Evolutionary conservation across 2,113 vertebrate species (phyloP).

Genomic region (Aleadryas rufinucha): DNA sequence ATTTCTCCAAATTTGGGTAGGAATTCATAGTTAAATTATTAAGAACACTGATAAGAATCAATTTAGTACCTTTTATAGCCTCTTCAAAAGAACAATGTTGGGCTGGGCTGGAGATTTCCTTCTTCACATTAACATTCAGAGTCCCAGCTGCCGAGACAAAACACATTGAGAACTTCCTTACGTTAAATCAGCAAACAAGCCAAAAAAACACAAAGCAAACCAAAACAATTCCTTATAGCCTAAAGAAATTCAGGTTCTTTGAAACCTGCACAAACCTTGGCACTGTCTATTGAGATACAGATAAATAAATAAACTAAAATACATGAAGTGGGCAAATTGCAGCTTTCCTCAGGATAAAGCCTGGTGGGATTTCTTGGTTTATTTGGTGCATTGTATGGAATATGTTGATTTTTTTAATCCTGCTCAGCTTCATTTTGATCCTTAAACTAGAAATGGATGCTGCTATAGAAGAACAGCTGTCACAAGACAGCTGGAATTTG

Average conservation of each 20-base stretch:
- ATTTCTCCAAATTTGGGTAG: not conserved
- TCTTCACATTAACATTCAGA: slow-evolving; percentile 90
- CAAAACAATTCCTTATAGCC: not conserved
- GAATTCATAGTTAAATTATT: slow-evolving; percentile 32
- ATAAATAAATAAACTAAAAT: not conserved
- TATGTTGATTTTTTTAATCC: not conserved
- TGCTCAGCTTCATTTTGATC: not conserved
- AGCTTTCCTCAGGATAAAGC: not conserved
- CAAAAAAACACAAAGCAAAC: not conserved
- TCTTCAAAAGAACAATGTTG: slow-evolving; percentile 94
- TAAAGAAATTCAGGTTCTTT: not conserved
- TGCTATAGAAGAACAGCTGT: not conserved
- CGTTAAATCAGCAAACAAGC: not conserved
- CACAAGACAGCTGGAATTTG: not conserved
- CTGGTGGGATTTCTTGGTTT: not conserved
- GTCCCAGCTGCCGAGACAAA: slow-evolving; percentile 71
- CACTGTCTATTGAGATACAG: not conserved
- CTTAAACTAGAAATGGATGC: not conserved
- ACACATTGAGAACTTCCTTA: slow-evolving; percentile 40
- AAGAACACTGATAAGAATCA: slow-evolving; percentile 56
- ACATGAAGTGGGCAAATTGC: not conserved
- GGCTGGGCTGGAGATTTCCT: slow-evolving; percentile 86
- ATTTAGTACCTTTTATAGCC: slow-evolving; percentile 88
- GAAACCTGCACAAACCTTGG: not conserved
- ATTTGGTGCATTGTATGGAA: not conserved